A percentile compares a stretch with the other conserved stretches of the same genome.
phyloP scores from a whole-genome alignment of 2,113 vertebrate genomes.

The Lepisosteus osseus region DNA sequence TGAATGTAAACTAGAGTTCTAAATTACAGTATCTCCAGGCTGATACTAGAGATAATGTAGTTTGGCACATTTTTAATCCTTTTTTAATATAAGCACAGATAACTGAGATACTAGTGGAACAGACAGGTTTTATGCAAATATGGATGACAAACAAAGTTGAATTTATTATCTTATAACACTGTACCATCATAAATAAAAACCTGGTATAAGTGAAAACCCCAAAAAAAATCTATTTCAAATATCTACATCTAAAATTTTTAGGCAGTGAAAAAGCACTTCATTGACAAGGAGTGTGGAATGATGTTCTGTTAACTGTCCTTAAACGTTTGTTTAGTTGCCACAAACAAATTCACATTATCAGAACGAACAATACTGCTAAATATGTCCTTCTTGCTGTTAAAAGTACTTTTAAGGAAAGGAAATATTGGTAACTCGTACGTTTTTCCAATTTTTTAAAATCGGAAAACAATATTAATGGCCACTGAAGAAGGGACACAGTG shows the following conservation, averaged over 20 bases:
- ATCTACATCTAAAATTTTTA: constrained; percentile 90
- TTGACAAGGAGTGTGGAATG: constrained; percentile 82
- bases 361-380: constrained; percentile 86
- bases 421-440: constrained; percentile 75
- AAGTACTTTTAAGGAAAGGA: constrained; percentile 68
- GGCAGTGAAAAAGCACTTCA: constrained; percentile 98
- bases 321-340: constrained; percentile 79
- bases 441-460: constrained; percentile 63
- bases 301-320: constrained; percentile 74
- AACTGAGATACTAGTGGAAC: constrained; percentile 57
- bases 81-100: constrained; percentile 49
- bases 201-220: constrained; percentile 71
- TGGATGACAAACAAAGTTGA: constrained; percentile 84
- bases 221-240: constrained; percentile 80
- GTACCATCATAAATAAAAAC: constrained; percentile 81
- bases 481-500: constrained; percentile 78
- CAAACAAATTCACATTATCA: constrained; percentile 83
- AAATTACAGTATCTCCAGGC: constrained; percentile 43
- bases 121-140: constrained; percentile 80
- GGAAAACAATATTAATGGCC: constrained; percentile 81
- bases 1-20: constrained; percentile 54
- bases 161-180: constrained; percentile 85
- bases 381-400: constrained; percentile 72
- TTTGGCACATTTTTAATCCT: constrained; percentile 67
- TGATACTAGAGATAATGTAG: constrained; percentile 54